A percentile compares a stretch with the other conserved stretches of the same genome.
Evolutionary conservation across 1,140 invertebrate species (phyloP).

Genomic region (Bombus affinis): DNA sequence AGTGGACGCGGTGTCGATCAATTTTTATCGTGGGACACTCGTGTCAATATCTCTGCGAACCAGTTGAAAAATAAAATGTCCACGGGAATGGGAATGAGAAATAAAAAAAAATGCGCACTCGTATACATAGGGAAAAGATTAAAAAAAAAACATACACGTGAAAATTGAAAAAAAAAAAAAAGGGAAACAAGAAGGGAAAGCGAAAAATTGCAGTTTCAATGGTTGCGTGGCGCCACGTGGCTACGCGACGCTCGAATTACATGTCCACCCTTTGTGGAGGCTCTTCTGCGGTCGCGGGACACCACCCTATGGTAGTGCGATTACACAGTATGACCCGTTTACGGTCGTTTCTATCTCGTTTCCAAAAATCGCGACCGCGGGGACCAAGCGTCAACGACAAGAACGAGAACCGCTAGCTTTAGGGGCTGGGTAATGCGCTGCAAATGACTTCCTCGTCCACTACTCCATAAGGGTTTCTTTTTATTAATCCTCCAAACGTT

Average conservation of each 20-base stretch:
- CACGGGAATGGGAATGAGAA: neutral
- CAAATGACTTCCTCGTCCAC: neutral
- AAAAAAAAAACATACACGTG: neutral
- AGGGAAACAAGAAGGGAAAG: neutral
- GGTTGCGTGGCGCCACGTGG: slow-evolving; percentile 29
- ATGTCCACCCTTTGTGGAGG: slow-evolving; percentile 65
- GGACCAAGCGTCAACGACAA: slow-evolving; percentile 5
- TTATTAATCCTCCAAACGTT: neutral
- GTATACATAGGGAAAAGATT: neutral
- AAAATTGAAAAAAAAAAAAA: neutral
- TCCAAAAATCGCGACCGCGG: slow-evolving; percentile 38
- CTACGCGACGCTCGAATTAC: slow-evolving; percentile 64
- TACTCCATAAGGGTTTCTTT: neutral
- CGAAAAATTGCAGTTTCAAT: slow-evolving; percentile 35
- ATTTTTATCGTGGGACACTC: slow-evolving; percentile 43
- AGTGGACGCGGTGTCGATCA: slow-evolving; percentile 40
- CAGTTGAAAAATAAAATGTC: slow-evolving; percentile 44
- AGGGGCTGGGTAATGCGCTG: slow-evolving; percentile 17
- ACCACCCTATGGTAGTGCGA: slow-evolving; percentile 63
- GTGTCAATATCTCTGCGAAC: slow-evolving; percentile 50
- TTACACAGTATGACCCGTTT: slow-evolving; percentile 58
- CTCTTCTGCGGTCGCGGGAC: slow-evolving; percentile 72
- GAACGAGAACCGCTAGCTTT: neutral
- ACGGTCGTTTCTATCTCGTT: slow-evolving; percentile 32
- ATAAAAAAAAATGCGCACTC: neutral